Evolutionary conservation across 2,113 vertebrate species (phyloP).

Genomic region (Scomber colias): DNA sequence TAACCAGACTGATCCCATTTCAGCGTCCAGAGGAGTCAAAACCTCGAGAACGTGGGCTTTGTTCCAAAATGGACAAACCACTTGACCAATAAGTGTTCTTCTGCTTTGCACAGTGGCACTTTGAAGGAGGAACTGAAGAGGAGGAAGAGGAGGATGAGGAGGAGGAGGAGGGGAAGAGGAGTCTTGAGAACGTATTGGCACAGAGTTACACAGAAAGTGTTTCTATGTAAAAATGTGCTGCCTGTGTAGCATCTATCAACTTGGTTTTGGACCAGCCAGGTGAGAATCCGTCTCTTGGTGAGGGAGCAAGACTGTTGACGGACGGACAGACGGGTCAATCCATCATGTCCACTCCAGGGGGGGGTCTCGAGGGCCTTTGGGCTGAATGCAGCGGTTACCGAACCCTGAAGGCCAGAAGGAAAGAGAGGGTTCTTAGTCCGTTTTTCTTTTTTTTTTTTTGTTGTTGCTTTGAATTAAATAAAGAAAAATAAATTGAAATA

Average conservation of each 20-base stretch:
- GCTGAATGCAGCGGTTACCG: constrained; percentile 91
- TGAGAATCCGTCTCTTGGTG: constrained; percentile 70
- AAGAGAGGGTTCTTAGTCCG: constrained; percentile 5
- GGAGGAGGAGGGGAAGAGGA: constrained; percentile 62
- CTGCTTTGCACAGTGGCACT: constrained; percentile 86
- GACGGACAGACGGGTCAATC: constrained; percentile 50
- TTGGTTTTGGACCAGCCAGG: constrained; percentile 78
- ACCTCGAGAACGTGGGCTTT: constrained; percentile 59
- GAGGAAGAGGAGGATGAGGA: constrained; percentile 72
- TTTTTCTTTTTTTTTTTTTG: background rate
- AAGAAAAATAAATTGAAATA: constrained; percentile 15
- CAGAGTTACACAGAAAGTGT: constrained; percentile 56
- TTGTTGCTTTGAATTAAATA: background rate
- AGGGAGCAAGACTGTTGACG: constrained; percentile 47
- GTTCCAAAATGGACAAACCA: constrained; percentile 51
- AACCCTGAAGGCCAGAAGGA: constrained; percentile 86
- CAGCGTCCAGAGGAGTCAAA: constrained; percentile 45
- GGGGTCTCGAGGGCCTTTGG: constrained; percentile 92
- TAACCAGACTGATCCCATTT: constrained; percentile 56
- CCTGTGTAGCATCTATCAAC: constrained; percentile 51
- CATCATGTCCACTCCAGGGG: constrained; percentile 96
- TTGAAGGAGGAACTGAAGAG: constrained; percentile 79
- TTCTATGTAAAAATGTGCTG: constrained; percentile 59
- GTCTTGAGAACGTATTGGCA: constrained; percentile 34
- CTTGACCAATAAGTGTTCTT: constrained; percentile 56